These are phyloP conservation scores for Sycophila texana DNA, from an alignment of 2,888 invertebrate species.

Conservation along the genomic window DNA sequence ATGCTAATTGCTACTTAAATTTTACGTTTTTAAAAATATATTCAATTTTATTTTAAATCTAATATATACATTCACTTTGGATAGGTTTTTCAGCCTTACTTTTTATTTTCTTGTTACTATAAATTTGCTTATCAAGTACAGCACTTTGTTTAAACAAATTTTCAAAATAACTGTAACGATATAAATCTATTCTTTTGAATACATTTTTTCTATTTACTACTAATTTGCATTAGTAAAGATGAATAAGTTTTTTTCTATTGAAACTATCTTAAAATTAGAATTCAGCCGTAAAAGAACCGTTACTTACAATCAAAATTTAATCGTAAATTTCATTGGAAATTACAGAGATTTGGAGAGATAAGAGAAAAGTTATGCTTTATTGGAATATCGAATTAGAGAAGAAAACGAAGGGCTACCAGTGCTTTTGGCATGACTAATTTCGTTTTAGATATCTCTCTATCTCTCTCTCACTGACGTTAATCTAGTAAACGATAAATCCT, in stretches of 20 bases:
- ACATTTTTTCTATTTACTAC: too few species aligned
- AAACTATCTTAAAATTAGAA: constrained; percentile 15
- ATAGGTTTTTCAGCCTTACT: too few species aligned
- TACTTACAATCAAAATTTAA: neutral
- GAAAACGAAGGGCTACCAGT: constrained; percentile 6
- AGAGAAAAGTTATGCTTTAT: constrained; percentile 37
- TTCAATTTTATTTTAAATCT: too few species aligned
- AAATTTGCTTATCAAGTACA: too few species aligned
- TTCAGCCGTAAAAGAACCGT: neutral
- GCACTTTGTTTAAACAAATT: too few species aligned
- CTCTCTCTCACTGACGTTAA: constrained; percentile 51
- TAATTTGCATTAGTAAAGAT: neutral
- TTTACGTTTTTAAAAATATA: too few species aligned
- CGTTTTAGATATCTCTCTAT: constrained; percentile 62
- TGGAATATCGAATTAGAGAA: constrained; percentile 18
- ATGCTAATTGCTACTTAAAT: too few species aligned
- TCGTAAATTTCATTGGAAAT: neutral
- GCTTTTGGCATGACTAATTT: constrained; percentile 66
- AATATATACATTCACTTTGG: too few species aligned
- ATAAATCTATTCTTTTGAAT: too few species aligned
- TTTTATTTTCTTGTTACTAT: too few species aligned
- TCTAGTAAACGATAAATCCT: constrained; percentile 46
- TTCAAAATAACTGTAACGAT: too few species aligned
- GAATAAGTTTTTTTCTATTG: neutral
- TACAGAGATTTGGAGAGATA: constrained; percentile 53